Evolutionary conservation across 2,888 invertebrate species (phyloP), one percentile per base, ranked within the genome.

Genomic region (Nomada fucata): DNA sequence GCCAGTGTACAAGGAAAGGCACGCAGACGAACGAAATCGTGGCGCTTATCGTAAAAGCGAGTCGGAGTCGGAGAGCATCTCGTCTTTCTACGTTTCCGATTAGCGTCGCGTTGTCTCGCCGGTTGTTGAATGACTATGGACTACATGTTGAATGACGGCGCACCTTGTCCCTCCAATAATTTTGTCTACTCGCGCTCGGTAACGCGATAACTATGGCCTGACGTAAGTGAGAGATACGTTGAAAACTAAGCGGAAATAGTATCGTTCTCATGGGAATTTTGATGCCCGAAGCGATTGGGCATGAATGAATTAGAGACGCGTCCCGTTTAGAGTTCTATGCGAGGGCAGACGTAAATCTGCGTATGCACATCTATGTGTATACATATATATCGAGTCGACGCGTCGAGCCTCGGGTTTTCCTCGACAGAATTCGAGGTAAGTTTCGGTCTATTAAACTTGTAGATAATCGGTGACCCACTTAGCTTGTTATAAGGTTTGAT

Each of bases 131-230:
- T 36, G 36, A 36, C 36, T 36, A 36, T 50, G 26, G 0, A 0
- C n/a, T 4, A 23, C n/a, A 29, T 29, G 52, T 29, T 52, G 36
- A 18, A 18, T 11, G n/a, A 52, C 11, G 23, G 20, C 52, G 52
- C 29, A 67, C 29, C 29, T 67, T 44, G 26, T 29, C 11, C 57
- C 23, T 2, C 13, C 42, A n/a, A 23, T 68, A 29, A 18, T 59
- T 47, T 50, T 57, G 57, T 57, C 15, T 18, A 36, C 36, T 59
- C 29, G 59, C 36, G n/a, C 47, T 65, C 29, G 59, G 13, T 47
- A 70, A 44, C 53, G 23, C 36, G 74, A 78, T 78, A 74, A 78
- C 50, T 57, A 55, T 23, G 64, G 64, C 15, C 9, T 53, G 67
- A 53, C 20, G 67, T 53, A 67, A 67, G 36, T 2, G 10, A 2